phyloP scores from a whole-genome alignment of 2,113 vertebrate species.

The Istiophorus platypterus region DNA sequence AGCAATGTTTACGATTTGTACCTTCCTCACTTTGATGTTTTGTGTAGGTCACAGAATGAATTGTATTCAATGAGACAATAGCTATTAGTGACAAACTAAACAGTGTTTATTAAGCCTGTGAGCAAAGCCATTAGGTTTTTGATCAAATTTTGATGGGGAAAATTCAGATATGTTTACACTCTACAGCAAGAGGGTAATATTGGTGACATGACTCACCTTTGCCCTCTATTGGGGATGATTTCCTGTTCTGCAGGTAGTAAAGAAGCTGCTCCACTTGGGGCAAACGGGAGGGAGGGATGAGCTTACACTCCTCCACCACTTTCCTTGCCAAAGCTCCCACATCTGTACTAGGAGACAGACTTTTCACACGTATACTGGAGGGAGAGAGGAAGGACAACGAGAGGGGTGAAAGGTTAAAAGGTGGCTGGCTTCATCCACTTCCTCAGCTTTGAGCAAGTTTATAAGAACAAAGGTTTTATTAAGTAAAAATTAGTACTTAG shows the following conservation, averaged over 20 bases:
- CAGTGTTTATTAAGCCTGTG: not conserved
- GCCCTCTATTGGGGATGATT: conserved; percentile 74
- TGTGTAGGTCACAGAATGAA: not conserved
- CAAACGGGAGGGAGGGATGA: conserved; percentile 92
- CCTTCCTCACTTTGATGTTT: not conserved
- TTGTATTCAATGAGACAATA: not conserved
- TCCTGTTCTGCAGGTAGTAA: conserved; percentile 95
- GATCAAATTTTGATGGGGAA: not conserved
- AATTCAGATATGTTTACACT: not conserved
- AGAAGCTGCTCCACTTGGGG: conserved; percentile 95
- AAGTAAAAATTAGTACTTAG: not conserved
- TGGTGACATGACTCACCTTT: conserved; percentile 53
- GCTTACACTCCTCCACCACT: conserved; percentile 96
- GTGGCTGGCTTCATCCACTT: not conserved
- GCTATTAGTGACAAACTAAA: not conserved
- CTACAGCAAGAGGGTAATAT: not conserved
- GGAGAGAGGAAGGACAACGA: conserved; percentile 11
- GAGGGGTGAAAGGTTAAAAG: not conserved
- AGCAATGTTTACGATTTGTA: no score
- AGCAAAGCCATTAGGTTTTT: no score
- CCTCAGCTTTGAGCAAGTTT: not conserved
- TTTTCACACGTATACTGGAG: conserved; percentile 94
- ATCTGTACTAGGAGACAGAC: conserved; percentile 94
- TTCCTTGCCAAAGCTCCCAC: conserved; percentile 92
- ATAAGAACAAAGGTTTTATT: not conserved